A percentile compares a stretch with the other conserved stretches of the same genome.
Conservation (phyloP, 2,888 invertebrate genomes). For the Ecdyonurus torrentis region DNA sequence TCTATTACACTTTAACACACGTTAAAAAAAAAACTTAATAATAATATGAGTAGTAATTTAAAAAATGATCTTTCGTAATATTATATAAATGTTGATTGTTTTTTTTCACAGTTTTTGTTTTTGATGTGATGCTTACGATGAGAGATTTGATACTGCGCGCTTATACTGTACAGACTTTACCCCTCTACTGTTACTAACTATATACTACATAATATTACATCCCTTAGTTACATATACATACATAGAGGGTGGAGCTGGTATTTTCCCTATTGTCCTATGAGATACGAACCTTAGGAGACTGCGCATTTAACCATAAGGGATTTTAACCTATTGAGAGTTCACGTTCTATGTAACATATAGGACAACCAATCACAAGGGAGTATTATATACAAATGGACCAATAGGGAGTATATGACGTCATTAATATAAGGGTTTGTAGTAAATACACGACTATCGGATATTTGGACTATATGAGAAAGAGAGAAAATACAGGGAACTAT, state of each 20-base stretch:
- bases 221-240: neutral
- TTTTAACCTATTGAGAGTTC: neutral
- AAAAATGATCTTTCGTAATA: neutral
- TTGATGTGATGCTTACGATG: neutral
- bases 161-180: neutral
- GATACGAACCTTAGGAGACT: neutral
- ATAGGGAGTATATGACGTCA: neutral
- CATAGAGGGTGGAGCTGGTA: neutral
- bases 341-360: neutral
- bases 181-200: neutral
- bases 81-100: too few species aligned
- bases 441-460: too few species aligned
- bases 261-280: neutral
- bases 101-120: neutral
- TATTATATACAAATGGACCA: neutral
- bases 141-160: neutral
- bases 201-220: neutral
- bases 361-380: neutral
- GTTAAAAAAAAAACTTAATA: too few species aligned
- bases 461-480: too few species aligned
- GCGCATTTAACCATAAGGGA: neutral
- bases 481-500: too few species aligned
- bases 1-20: too few species aligned
- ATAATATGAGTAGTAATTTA: neutral
- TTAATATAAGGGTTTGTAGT: too few species aligned